Percentiles rank a stretch among this genome's conserved stretches.
These are phyloP conservation scores for Empidonax traillii DNA, from an alignment of 2,113 vertebrate species.

Conservation along the genomic window DNA sequence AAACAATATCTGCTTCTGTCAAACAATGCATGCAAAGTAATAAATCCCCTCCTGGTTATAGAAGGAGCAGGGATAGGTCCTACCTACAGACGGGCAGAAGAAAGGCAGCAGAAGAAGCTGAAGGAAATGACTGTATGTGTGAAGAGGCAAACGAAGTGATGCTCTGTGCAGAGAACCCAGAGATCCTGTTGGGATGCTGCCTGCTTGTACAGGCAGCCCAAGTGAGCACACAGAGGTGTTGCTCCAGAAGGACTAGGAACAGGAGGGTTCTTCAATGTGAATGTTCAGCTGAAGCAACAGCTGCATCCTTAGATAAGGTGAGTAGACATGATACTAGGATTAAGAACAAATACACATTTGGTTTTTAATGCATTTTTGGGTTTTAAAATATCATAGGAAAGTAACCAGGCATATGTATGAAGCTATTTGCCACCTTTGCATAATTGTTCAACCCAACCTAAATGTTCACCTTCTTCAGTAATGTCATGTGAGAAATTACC, in stretches of 20 bases:
- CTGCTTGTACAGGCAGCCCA: background rate
- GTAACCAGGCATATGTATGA: background rate
- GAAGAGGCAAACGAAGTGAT: background rate
- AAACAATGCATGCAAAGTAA: background rate
- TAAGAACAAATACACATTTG: background rate
- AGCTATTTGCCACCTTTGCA: background rate
- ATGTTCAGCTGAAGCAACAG: background rate
- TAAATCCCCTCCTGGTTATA: background rate
- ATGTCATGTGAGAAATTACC: background rate
- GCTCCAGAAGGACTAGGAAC: background rate
- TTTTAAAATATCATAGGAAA: background rate
- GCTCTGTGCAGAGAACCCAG: background rate
- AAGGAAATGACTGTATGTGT: background rate
- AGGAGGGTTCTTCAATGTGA: background rate
- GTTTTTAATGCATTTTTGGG: background rate
- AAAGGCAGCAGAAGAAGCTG: background rate
- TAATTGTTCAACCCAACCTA: background rate
- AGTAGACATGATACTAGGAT: background rate
- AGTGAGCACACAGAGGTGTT: accelerated
- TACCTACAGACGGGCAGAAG: background rate
- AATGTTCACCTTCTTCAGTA: background rate
- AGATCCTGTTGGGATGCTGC: background rate
- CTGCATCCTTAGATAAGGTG: background rate
- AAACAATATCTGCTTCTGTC: background rate
- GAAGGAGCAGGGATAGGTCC: background rate